phyloP scores from a whole-genome alignment of 2,113 vertebrate genomes.

The Larimichthys crocea region DNA sequence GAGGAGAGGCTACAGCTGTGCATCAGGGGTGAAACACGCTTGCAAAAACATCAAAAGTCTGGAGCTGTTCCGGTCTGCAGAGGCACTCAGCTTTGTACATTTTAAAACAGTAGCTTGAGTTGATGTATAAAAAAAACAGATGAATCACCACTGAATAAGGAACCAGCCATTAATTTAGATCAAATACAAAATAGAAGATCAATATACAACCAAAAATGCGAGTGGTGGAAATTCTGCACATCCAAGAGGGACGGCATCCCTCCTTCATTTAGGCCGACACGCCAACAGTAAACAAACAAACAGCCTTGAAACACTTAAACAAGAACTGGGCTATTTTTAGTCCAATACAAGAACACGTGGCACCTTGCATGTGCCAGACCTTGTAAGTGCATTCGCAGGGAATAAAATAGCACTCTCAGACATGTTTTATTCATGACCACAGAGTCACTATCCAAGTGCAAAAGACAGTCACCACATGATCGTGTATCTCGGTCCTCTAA shows the following conservation, averaged over 20 bases:
- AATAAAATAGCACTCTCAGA: constrained; percentile 63
- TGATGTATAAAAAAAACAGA: neutral
- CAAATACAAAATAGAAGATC: neutral
- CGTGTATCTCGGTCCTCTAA: constrained; percentile 31
- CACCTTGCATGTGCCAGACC: constrained; percentile 64
- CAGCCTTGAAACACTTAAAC: constrained; percentile 36
- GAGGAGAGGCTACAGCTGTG: constrained; percentile 31
- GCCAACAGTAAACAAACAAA: constrained; percentile 45
- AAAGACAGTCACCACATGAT: constrained; percentile 6
- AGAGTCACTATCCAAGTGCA: constrained; percentile 47
- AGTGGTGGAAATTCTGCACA: neutral
- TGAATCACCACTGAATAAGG: neutral
- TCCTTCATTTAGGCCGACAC: constrained; percentile 19
- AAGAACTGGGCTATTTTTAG: constrained; percentile 73
- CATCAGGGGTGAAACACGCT: constrained; percentile 10
- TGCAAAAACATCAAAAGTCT: constrained; percentile 10
- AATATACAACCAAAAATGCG: neutral
- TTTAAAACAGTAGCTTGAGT: constrained; percentile 24
- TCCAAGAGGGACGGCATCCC: neutral
- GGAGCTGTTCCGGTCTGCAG: neutral
- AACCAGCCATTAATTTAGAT: constrained; percentile 13
- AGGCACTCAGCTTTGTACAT: neutral
- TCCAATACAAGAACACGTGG: constrained; percentile 67
- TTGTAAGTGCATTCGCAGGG: constrained; percentile 68
- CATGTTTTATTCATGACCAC: constrained; percentile 78